Evolutionary conservation across 2,888 invertebrate species (phyloP), one percentile per base, ranked within the genome.

Genomic region (Ischnura elegans): DNA sequence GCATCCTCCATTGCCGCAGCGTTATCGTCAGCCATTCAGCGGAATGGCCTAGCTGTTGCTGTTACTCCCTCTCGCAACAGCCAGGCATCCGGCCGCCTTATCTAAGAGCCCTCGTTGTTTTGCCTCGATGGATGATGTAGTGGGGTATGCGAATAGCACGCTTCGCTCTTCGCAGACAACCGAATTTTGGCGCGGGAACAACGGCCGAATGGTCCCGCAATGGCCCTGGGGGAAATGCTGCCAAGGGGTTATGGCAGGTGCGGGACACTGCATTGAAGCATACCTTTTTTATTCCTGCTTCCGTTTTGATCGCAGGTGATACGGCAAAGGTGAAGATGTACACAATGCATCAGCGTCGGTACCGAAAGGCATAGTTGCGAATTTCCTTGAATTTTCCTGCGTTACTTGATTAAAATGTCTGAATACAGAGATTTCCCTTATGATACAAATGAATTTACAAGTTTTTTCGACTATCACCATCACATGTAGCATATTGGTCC

Each of bases 81-180:
- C 76, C 76, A 76, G 76, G 76, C 76, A 76, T 76, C 76, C 76
- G 36, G 76, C 86, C 55, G 55, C 90, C 90, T 90, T 90, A 90
- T 90, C 90, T 90, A 43, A 76, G 66, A 90, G 45, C 25, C 61
- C 90, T 61, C 90, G 90, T 90, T 90, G 90, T 90, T 90, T 90
- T 90, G 61, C 90, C 61, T 90, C 90, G 90, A 90, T 90, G 90
- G 90, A 90, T 90, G 90, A 90, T 90, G 90, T 90, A 90, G 90
- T 90, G 90, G 90, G 42, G 61, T 61, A 61, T 43, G 66, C 61
- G 90, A 90, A 66, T 90, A 61, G 55, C 45, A 86, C 86, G 45
- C n/a, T n/a, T n/a, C 86, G 86, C 90, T 66, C 87, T 55, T 87
- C 42, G 87, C 55, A 87, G 87, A 90, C 90, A 66, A 90, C 90